Evolutionary conservation across 2,113 vertebrate species (phyloP), one percentile per base, ranked within the genome.

Genomic region (Paracanthobrama guichenoti): DNA sequence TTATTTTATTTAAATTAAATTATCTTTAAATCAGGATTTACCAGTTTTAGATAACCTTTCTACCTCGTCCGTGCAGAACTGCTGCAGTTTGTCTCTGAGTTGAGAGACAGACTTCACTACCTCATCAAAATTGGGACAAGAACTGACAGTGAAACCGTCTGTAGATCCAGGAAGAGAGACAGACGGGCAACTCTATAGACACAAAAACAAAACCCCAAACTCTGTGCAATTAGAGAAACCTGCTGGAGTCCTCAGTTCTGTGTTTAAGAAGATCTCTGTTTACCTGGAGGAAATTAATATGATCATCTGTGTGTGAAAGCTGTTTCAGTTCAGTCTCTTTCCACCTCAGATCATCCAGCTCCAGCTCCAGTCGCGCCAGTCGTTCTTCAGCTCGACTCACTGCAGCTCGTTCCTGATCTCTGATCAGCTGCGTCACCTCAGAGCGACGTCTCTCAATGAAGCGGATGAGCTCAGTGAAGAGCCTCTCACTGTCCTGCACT

Each of bases 91-190:
- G 3, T 28, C n/a, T 78, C 48, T 24, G n/a, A 79, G 35, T 39
- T 71, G 75, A 60, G 28, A 4, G 73, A 77, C 48, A 57, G 46
- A 67, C 10, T 77, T 53, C 39, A 77, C 1, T 11, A 77, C 46
- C 13, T 55, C 48, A 11, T 84, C 59, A 55, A 84, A 84, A 79
- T n/a, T 24, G 11, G 13, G 71, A 18, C 12, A 13, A 26, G 71
- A 48, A 73, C 42, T 26, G 44, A 73, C n/a, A 18, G 22, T 73
- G 71, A 26, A 14, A 13, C 24, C 44, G 1, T 48, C 35, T 4
- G 22, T 26, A 16, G 71, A 48, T 48, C 71, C 71, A 73, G 71
- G 16, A n/a, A 73, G 9, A 48, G 44, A 48, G 12, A 48, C 10
- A 26, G 22, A 73, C 2, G 24, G 72, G 24, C 46, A 50, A 50